Base-by-base conservation (phyloP, 2,888 invertebrate genomes). In the Ceramica pisi region DNA sequence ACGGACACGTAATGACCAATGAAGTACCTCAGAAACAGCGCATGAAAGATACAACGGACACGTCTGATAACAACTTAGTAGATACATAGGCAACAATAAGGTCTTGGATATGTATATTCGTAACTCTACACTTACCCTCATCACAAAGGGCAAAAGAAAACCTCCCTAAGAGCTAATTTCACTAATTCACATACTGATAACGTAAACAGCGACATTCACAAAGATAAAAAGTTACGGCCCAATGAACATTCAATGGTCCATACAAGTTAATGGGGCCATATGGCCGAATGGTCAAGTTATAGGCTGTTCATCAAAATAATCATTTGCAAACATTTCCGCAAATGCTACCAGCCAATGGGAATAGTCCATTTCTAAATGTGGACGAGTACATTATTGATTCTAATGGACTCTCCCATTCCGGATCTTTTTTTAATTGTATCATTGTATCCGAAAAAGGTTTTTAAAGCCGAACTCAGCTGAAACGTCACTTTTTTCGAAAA, bases 221-320 rank as follows among this genome's bases (percentile, higher is more conserved):
- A 60, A 50, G 41, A 84, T 83, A 82, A 81, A 80, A 75, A 60
- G 55, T 72, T 55, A 84, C 65, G 14, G 48, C 44, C 38, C 69
- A 57, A 67, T 82, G 82, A 67, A 72, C 44, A 63, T 31, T 38
- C 63, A 64, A 75, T 78, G 75, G 71, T 44, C 64, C 79, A 82
- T 82, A 78, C 66, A 82, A 84, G 56, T 70, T 79, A 71, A 83
- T 82, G 82, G 65, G 16, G 62, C 75, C 78, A 81, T 71, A 59
- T 79, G 82, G 82, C 55, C 44, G 59, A 66, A 68, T 62, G 84
- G 69, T 78, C 84, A 67, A 75, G 64, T 75, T 75, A 84, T 65
- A 44, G 62, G 16, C 41, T 69, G 67, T 71, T 81, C 62, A 81
- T 73, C 67, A 71, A 64, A 60, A 73, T 79, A 63, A 83, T 81